Percentiles rank a stretch among this genome's conserved stretches.
These are phyloP conservation scores for Arnoldichthys spilopterus DNA, from an alignment of 2,797 vertebrate species.

Conservation along the genomic window DNA sequence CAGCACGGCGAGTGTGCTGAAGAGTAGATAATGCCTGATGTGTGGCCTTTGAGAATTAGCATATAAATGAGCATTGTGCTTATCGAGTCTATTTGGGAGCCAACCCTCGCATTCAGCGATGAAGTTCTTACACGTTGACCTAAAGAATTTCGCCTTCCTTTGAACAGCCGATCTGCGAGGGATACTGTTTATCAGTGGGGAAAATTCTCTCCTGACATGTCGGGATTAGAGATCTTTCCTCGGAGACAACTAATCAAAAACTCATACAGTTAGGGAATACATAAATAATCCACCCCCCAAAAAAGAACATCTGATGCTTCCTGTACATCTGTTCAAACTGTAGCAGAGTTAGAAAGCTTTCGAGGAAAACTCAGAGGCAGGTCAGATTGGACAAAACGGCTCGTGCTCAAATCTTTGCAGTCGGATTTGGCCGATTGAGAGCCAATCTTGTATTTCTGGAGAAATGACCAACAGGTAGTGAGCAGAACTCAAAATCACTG, in stretches of 20 bases:
- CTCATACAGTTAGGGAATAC: neutral
- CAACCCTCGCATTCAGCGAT: conserved; percentile 2
- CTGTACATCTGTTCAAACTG: too few relatives aligned
- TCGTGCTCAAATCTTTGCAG: too few relatives aligned
- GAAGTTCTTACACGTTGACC: neutral
- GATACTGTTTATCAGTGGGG: conserved; percentile 2
- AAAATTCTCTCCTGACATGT: neutral
- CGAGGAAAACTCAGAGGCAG: too few relatives aligned
- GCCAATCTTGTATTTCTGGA: too few relatives aligned
- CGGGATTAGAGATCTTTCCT: neutral
- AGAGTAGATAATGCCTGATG: conserved; percentile 24
- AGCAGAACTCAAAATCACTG: too few relatives aligned
- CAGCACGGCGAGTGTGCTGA: conserved; percentile 14
- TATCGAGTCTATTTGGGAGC: conserved; percentile 45
- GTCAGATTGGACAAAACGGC: too few relatives aligned
- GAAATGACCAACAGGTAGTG: too few relatives aligned
- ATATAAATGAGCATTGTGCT: conserved; percentile 49
- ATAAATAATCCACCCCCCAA: neutral
- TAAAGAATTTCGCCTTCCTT: neutral
- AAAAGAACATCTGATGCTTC: neutral
- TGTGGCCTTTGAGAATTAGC: conserved; percentile 47
- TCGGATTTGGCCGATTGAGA: too few relatives aligned
- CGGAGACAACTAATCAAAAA: neutral
- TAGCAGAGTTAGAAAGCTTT: too few relatives aligned
- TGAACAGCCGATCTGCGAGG: neutral